A percentile compares a stretch with the other conserved stretches of the same genome.
Evolutionary conservation across 1,140 invertebrate genomes (phyloP).

Genomic region (Dryas iulia): DNA sequence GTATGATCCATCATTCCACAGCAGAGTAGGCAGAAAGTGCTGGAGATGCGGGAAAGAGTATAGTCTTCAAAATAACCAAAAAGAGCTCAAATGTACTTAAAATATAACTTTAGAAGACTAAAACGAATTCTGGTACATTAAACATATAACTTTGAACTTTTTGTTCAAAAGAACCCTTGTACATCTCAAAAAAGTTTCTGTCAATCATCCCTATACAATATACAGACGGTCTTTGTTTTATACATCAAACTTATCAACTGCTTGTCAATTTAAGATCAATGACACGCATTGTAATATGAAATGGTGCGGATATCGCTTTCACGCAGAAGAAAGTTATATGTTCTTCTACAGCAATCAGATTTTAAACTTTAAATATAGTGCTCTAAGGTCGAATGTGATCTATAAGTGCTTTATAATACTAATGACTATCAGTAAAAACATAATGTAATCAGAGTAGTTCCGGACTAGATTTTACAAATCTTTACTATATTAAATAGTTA

Average conservation of each 20-base stretch:
- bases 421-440: background rate
- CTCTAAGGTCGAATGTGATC: background rate
- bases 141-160: no score
- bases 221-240: constrained; percentile 34
- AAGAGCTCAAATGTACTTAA: no score
- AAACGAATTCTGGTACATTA: no score
- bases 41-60: no score
- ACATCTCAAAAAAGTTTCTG: background rate
- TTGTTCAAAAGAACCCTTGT: background rate
- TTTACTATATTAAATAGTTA: background rate
- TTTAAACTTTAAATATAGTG: background rate
- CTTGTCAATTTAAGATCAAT: constrained; percentile 39
- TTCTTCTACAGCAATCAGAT: background rate
- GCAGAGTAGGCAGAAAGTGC: no score
- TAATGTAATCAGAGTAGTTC: constrained; percentile 5
- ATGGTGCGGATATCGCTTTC: constrained; percentile 36
- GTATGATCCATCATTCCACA: no score
- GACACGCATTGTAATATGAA: constrained; percentile 36
- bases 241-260: constrained; percentile 28
- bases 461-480: constrained; percentile 11
- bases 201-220: constrained; percentile 5
- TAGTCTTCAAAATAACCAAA: no score
- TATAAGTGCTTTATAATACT: background rate
- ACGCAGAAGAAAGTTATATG: background rate
- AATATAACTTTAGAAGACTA: no score